phyloP scores from a whole-genome alignment of 2,113 vertebrate species.

The Pangasianodon hypophthalmus region DNA sequence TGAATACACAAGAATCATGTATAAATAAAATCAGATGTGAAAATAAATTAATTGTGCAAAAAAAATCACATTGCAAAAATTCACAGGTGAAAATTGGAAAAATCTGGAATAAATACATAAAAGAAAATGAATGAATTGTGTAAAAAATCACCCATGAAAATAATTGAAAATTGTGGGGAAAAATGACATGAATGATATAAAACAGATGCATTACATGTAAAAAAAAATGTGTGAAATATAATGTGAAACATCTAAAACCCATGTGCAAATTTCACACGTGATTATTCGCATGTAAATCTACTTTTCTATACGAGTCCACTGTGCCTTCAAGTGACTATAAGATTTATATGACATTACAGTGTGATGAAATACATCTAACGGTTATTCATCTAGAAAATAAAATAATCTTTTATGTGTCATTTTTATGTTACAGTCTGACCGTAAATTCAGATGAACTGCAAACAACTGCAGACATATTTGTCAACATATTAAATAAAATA shows the following conservation, averaged over 20 bases:
- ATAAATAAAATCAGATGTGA: background rate
- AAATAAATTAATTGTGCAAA: background rate
- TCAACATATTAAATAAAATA: conserved; percentile 56
- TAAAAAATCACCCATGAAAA: background rate
- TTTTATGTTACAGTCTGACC: background rate
- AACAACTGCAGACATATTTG: conserved; percentile 24
- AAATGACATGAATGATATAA: background rate
- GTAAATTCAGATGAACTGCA: conserved; percentile 14
- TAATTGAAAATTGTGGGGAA: background rate
- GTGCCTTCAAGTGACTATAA: background rate
- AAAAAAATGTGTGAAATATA: background rate
- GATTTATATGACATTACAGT: no score
- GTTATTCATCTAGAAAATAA: no score
- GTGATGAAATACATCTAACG: no score
- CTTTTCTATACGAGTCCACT: background rate
- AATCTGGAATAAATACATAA: background rate
- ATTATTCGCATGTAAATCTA: background rate
- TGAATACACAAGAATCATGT: no score
- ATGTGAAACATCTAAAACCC: background rate
- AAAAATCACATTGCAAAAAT: background rate
- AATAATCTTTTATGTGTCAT: background rate
- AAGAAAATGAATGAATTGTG: background rate
- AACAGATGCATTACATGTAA: background rate
- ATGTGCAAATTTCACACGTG: background rate
- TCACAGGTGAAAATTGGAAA: background rate